These are phyloP conservation scores for Ellobium chinense DNA, from an alignment of 2,888 invertebrate genomes.

Conservation along the genomic window DNA sequence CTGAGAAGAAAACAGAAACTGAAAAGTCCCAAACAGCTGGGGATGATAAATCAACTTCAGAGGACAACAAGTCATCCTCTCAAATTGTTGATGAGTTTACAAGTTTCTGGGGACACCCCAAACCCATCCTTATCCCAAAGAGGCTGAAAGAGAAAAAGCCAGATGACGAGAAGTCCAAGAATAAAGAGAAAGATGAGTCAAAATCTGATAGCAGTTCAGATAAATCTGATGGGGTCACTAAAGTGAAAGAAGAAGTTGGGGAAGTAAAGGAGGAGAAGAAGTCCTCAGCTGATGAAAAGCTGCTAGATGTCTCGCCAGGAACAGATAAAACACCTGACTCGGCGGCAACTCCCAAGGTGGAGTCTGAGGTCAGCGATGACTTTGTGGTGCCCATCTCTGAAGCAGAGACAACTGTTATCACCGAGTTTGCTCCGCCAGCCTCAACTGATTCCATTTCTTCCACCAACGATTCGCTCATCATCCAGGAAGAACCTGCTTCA, in stretches of 20 bases:
- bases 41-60: slow-evolving; percentile 44
- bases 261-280: slow-evolving; percentile 23
- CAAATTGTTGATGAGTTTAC: slow-evolving; percentile 48
- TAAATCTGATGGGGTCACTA: slow-evolving; percentile 37
- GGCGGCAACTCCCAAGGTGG: slow-evolving; percentile 24
- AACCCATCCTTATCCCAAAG: slow-evolving; percentile 49
- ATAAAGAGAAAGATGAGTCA: slow-evolving; percentile 45
- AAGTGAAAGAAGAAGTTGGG: slow-evolving; percentile 41
- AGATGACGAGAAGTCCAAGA: slow-evolving; percentile 46
- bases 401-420: slow-evolving; percentile 43
- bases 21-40: slow-evolving; percentile 22
- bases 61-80: slow-evolving; percentile 35
- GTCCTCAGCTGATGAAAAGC: slow-evolving; percentile 1
- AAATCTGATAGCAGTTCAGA: slow-evolving; percentile 36
- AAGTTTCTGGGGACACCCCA: slow-evolving; percentile 53
- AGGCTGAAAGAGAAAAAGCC: slow-evolving; percentile 46
- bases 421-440: slow-evolving; percentile 16
- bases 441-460: neutral
- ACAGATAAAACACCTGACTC: slow-evolving; percentile 9
- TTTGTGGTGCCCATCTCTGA: slow-evolving; percentile 44
- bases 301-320: neutral
- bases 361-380: slow-evolving; percentile 31
- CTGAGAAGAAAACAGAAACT: slow-evolving; percentile 13
- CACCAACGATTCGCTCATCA: neutral
- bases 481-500: slow-evolving; percentile 11